phyloP scores from a whole-genome alignment of 1,140 invertebrate genomes.

The Colletes latitarsis region DNA sequence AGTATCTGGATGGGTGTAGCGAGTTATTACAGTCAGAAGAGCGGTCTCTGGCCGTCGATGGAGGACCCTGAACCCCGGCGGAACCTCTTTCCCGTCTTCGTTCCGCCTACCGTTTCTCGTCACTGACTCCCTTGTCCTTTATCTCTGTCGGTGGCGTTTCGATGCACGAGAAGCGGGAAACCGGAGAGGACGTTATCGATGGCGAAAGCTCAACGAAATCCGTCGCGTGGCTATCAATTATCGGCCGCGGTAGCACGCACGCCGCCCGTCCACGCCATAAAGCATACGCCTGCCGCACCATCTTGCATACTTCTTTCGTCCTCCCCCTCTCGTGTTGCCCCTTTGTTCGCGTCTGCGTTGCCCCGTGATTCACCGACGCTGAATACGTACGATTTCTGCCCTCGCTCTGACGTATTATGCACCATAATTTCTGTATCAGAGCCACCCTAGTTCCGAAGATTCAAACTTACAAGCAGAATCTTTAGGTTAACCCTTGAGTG shows the following conservation, averaged over 20 bases:
- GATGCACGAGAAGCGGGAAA: conserved; percentile 45
- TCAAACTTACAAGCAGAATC: no score
- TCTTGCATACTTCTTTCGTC: background rate
- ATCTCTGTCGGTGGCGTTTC: background rate
- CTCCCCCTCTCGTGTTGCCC: background rate
- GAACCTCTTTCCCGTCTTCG: conserved; percentile 6
- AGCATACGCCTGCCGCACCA: background rate
- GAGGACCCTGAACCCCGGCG: conserved; percentile 49
- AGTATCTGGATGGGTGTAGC: conserved; percentile 65
- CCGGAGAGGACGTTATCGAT: conserved; percentile 17
- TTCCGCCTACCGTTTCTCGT: background rate
- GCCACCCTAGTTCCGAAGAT: no score
- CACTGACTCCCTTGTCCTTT: background rate
- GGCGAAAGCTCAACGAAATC: conserved; percentile 40
- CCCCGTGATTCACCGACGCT: background rate
- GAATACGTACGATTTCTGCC: conserved; percentile 4
- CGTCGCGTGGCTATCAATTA: conserved; percentile 46
- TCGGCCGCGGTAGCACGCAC: conserved; percentile 21
- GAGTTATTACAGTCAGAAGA: conserved; percentile 66
- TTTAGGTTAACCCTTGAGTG: no score
- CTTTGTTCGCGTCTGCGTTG: conserved; percentile 13
- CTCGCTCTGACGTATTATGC: background rate
- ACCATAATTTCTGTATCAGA: background rate
- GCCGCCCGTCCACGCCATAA: background rate
- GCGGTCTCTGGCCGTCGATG: conserved; percentile 41